Evolutionary conservation across 2,113 vertebrate species (phyloP).

Genomic region (Xenopus borealis): DNA sequence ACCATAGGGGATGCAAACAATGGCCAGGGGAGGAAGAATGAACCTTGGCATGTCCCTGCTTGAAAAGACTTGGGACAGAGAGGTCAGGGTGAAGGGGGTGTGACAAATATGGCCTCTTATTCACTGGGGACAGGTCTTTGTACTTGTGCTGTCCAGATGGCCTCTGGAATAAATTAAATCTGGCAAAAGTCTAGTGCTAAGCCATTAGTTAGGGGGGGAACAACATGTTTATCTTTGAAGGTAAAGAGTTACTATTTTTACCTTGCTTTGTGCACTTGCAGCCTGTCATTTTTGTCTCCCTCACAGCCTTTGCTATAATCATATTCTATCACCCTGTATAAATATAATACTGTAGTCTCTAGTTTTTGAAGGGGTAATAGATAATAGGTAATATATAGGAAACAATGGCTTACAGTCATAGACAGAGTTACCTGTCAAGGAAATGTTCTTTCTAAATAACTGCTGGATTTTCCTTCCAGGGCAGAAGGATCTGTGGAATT

Average conservation of each 20-base stretch:
- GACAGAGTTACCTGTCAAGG: too few relatives aligned
- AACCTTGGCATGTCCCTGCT: constrained; percentile 41
- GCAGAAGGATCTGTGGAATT: too few relatives aligned
- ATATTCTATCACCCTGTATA: background rate
- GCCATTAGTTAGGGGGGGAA: constrained; percentile 13
- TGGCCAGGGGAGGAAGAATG: constrained; percentile 50
- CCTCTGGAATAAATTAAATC: constrained; percentile 74
- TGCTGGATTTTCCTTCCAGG: too few relatives aligned
- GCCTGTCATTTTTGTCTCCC: background rate
- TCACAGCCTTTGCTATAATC: background rate
- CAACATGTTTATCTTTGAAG: constrained; percentile 11
- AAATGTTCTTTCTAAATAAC: too few relatives aligned
- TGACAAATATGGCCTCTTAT: constrained; percentile 81
- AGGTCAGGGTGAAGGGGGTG: constrained; percentile 73
- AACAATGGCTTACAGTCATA: too few relatives aligned
- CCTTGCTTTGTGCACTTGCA: background rate
- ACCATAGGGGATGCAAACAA: constrained; percentile 36
- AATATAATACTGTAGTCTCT: too few relatives aligned
- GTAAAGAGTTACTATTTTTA: constrained; percentile 10
- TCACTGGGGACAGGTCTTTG: constrained; percentile 68
- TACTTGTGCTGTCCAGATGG: constrained; percentile 73
- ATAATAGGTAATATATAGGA: too few relatives aligned
- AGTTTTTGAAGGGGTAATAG: too few relatives aligned
- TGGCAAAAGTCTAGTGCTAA: constrained; percentile 26
- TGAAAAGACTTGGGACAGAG: constrained; percentile 66